Base-by-base conservation (phyloP, 1,140 invertebrate genomes). In the Tetramorium parvispinum region DNA sequence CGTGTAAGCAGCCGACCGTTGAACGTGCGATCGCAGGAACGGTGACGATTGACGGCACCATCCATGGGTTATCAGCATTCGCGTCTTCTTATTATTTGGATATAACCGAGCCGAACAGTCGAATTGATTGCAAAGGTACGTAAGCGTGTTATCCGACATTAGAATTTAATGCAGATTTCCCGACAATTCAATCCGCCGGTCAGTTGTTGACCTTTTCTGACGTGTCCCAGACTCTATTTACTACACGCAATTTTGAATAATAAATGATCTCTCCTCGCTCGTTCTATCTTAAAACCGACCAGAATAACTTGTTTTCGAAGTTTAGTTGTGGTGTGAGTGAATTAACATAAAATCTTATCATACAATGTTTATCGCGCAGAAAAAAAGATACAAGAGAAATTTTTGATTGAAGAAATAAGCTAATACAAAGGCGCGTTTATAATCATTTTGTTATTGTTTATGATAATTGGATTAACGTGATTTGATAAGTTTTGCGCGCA, bases 11-110 rank as follows among this genome's bases (percentile, higher is more conserved):
- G 85, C 75, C 89, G 83, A 91, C 66, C 89, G 89, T 83, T 83
- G 87, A 79, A 89, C 87, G 89, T 91, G 78, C 49, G 13, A 61
- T 51, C 27, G 76, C 8, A 68, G 21, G 43, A 81, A 81, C 88
- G 37, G 16, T 73, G 43, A 55, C 70, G 49, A 81, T 68, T 68
- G 61, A 49, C 76, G 4, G 46, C 59, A 21, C 24, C 87, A 91
- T 91, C 87, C 87, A 91, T 91, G 90, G 90, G 90, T 91, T 78
- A 91, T 87, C 89, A 73, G 65, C 78, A 83, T 10, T 46, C 79
- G 1, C 37, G 53, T 70, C 5, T 10, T 70, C 6, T 16, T 1
- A 40, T 27, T 71, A 77, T 88, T 70, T 76, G 78, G 86, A 86
- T 86, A 86, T 37, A 75, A 51, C 27, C 53, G 21, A 88, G 75